Evolutionary conservation across 2,888 invertebrate species (phyloP), one percentile per base, ranked within the genome.

Genomic region (Chrysotoxum bicinctum): DNA sequence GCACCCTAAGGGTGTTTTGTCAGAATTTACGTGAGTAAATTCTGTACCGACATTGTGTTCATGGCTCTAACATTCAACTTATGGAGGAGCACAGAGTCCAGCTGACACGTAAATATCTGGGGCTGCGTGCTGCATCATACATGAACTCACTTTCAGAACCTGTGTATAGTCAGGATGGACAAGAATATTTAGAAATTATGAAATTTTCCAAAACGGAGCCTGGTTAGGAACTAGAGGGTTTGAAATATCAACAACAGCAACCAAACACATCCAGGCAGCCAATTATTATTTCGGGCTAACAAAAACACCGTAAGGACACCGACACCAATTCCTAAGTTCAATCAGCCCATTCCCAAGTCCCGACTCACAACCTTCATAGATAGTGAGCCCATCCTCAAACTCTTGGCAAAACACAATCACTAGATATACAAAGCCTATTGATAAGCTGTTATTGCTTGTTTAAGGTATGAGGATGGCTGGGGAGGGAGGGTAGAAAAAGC

Each of bases 11-110:
- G 84, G 64, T 73, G 54, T 85, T 79, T 76, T 56, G 75, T 64
- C 77, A 87, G 75, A 87, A 87, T 69, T 85, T 81, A 85, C 80
- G 60, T 77, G 73, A 68, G 68, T 56, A 73, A 76, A 72, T 72
- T 66, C 40, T 45, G 19, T 58, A 58, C 58, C n/a, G 8, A 26
- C 23, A 50, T 19, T 16, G 3, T 21, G 12, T 23, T 26, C 43
- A 50, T 6, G 4, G 50, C 16, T 32, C 6, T 7, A 56, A 35
- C 16, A 56, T 35, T 56, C 6, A 30, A 16, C 21, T 48, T 48
- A 54, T 54, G n/a, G 7, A 6, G 5, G n/a, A 26, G 52, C 26
- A 50, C 12, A 21, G 10, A 66, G 60, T 70, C 75, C 64, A 43
- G 26, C 60, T 85, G 80, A 73, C 75, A 85, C 50, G 75, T 66